Percentiles rank a stretch among this genome's conserved stretches.
phyloP scores from a whole-genome alignment of 2,797 vertebrate genomes.

The Fratercula arctica region DNA sequence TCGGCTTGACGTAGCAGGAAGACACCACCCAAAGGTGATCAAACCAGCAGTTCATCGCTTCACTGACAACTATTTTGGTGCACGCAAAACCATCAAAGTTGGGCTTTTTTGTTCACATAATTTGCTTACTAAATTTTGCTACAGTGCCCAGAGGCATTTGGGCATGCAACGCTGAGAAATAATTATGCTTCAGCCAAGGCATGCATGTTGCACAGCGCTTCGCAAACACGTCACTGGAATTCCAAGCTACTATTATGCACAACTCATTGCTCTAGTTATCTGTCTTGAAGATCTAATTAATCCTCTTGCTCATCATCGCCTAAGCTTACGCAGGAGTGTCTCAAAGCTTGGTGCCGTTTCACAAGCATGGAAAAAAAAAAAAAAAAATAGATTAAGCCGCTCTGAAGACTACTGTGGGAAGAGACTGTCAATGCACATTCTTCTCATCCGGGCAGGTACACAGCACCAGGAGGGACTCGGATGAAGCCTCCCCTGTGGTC shows the following conservation, averaged over 20 bases:
- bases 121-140: not conserved
- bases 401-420: not conserved
- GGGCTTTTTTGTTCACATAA: not conserved
- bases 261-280: not conserved
- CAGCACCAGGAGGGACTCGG: accelerated
- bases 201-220: not conserved
- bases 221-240: not conserved
- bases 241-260: not conserved
- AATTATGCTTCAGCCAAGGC: not conserved
- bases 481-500: not conserved
- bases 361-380: not conserved
- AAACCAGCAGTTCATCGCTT: not conserved
- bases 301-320: not conserved
- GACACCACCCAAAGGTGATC: not conserved
- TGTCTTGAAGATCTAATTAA: not conserved
- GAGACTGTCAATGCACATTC: not conserved
- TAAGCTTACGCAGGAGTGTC: not conserved
- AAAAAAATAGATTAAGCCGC: not conserved
- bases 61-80: not conserved
- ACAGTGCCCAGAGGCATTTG: not conserved
- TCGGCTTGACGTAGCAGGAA: not conserved
- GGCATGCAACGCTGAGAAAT: not conserved
- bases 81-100: not conserved
- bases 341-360: not conserved
- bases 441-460: accelerated